Percentiles rank a stretch among this genome's conserved stretches.
phyloP scores from a whole-genome alignment of 2,113 vertebrate genomes.

The Platycercus adscitus region DNA sequence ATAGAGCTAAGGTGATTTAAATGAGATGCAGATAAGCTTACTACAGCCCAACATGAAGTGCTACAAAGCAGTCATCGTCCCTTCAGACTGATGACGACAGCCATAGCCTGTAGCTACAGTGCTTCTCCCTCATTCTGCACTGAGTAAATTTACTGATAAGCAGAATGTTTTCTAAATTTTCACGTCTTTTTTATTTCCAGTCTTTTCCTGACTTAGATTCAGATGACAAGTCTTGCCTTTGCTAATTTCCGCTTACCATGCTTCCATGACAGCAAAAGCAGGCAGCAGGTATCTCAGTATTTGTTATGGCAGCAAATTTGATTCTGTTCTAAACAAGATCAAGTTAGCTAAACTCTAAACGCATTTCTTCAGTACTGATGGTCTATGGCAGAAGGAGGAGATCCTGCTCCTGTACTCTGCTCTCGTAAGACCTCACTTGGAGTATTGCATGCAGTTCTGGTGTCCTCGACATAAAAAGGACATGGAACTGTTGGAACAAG shows the following conservation, averaged over 20 bases:
- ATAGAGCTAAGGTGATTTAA: not conserved
- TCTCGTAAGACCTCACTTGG: no score
- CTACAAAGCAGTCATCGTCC: not conserved
- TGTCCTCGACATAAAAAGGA: no score
- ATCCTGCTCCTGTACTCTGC: no score
- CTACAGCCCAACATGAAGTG: not conserved
- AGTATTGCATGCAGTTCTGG: no score
- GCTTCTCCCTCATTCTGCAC: not conserved
- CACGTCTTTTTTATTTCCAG: not conserved
- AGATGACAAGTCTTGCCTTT: not conserved
- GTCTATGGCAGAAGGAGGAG: not conserved
- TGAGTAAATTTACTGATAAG: not conserved
- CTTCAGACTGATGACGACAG: not conserved
- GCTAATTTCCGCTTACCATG: not conserved
- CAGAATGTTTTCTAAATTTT: not conserved
- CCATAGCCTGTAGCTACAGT: not conserved
- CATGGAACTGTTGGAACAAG: no score
- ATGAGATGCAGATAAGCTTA: not conserved
- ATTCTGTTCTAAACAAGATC: not conserved
- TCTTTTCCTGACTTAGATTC: not conserved
- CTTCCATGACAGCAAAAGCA: not conserved
- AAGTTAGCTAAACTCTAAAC: not conserved
- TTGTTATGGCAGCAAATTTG: not conserved
- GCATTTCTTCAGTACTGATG: not conserved
- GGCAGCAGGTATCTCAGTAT: not conserved